These are phyloP conservation scores for Xenotilapia longispinis DNA, from an alignment of 2,113 vertebrate genomes.

Conservation along the genomic window DNA sequence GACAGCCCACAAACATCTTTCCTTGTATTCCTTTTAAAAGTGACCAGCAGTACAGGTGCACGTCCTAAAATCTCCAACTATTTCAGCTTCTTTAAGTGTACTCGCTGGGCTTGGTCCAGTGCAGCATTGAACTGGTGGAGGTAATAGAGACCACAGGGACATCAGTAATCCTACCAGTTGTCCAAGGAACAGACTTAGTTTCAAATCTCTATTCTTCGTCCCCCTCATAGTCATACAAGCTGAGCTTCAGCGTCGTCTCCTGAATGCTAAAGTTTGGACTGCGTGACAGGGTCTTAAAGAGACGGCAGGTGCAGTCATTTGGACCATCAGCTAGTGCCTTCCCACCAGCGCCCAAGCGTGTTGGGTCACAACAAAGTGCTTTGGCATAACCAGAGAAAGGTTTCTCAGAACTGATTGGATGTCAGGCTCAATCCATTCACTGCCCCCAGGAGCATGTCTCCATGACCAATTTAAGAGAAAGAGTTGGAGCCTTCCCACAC, in stretches of 20 bases:
- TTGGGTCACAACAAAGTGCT: conserved; percentile 51
- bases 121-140: conserved; percentile 1
- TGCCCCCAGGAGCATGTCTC: conserved; percentile 48
- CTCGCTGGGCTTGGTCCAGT: neutral
- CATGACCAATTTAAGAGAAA: conserved; percentile 58
- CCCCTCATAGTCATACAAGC: neutral
- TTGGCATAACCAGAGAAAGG: conserved; percentile 31
- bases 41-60: neutral
- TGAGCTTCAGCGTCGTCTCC: neutral
- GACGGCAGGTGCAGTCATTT: conserved; percentile 34
- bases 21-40: neutral
- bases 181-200: conserved; percentile 14
- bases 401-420: conserved; percentile 56
- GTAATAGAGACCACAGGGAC: conserved; percentile 56
- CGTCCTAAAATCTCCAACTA: neutral
- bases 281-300: conserved; percentile 29
- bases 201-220: conserved; percentile 40
- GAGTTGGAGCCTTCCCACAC: conserved; percentile 63
- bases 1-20: neutral
- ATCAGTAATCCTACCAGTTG: conserved; percentile 47
- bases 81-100: neutral
- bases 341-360: conserved; percentile 49
- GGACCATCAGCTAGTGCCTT: conserved; percentile 41
- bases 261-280: conserved; percentile 21
- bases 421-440: conserved; percentile 57